Percentiles rank a stretch among this genome's conserved stretches.
phyloP scores from a whole-genome alignment of 2,797 vertebrate species.

The Cyprinodon diabolis region DNA sequence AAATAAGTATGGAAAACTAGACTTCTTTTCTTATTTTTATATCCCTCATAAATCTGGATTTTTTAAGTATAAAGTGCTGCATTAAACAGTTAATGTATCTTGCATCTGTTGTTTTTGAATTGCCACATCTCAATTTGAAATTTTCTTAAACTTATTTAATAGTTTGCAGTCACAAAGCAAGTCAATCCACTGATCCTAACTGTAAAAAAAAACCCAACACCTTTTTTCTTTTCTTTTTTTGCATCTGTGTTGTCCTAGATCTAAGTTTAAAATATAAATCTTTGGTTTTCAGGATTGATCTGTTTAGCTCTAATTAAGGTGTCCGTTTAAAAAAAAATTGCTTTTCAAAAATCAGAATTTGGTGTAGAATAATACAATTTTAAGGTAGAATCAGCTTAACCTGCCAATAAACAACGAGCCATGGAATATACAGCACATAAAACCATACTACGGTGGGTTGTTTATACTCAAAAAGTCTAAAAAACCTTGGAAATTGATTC shows the following conservation, averaged over 20 bases:
- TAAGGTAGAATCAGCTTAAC: neutral
- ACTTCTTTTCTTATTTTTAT: neutral
- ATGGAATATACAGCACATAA: neutral
- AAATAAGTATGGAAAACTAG: neutral
- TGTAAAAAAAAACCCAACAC: neutral
- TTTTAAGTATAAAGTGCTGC: neutral
- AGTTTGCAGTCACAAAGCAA: neutral
- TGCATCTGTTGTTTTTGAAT: neutral
- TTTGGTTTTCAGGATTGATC: neutral
- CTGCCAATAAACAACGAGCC: neutral
- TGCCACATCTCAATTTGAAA: neutral
- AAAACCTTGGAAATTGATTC: neutral
- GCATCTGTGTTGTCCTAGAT: neutral
- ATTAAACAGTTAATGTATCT: neutral
- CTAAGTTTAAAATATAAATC: neutral
- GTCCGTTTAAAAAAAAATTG: neutral
- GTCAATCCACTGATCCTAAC: neutral
- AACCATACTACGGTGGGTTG: neutral
- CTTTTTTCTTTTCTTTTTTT: neutral
- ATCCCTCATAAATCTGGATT: neutral
- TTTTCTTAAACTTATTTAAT: neutral
- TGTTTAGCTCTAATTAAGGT: neutral
- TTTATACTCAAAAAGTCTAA: neutral
- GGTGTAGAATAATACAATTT: neutral
- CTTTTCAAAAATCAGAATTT: neutral